Conservation (phyloP, 2,888 invertebrate genomes). For the Drosophila parthenogenetica region DNA sequence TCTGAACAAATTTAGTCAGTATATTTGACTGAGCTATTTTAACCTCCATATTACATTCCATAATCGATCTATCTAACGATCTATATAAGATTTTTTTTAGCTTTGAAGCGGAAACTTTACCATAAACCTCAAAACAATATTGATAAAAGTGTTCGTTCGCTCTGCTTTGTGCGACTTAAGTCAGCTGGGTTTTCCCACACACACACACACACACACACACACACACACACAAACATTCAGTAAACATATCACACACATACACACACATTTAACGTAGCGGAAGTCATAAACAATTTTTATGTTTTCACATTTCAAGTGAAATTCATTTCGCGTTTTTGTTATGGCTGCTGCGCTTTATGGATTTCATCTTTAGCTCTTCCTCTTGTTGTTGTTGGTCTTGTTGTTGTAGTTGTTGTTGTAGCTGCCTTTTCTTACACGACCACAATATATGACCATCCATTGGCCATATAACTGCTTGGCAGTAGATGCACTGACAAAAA, state of each 20-base stretch:
- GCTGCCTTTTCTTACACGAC: constrained; percentile 56
- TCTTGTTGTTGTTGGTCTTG: constrained; percentile 10
- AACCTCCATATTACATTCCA: too few relatives aligned
- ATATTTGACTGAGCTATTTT: too few relatives aligned
- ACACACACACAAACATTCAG: constrained; percentile 9
- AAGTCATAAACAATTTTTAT: constrained; percentile 79
- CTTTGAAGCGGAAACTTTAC: not conserved
- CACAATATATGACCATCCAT: constrained; percentile 58
- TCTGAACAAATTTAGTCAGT: too few relatives aligned
- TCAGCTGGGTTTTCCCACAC: constrained; percentile 23
- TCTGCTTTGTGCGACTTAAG: constrained; percentile 19
- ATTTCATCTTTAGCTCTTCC: constrained; percentile 54
- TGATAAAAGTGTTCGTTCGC: constrained; percentile 17
- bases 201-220: constrained; percentile 11
- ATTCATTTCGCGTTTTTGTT: constrained; percentile 80
- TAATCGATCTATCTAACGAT: not conserved
- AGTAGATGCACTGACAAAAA: constrained; percentile 10
- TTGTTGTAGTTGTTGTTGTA: constrained; percentile 13
- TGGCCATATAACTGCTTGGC: constrained; percentile 45
- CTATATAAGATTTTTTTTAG: not conserved
- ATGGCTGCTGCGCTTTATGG: constrained; percentile 77
- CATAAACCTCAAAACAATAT: constrained; percentile 10
- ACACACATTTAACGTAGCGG: constrained; percentile 63
- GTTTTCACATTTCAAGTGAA: constrained; percentile 80
- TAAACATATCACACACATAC: constrained; percentile 2